Conservation (phyloP, 2,797 vertebrate species). For the Tympanoctomys barrerae region DNA sequence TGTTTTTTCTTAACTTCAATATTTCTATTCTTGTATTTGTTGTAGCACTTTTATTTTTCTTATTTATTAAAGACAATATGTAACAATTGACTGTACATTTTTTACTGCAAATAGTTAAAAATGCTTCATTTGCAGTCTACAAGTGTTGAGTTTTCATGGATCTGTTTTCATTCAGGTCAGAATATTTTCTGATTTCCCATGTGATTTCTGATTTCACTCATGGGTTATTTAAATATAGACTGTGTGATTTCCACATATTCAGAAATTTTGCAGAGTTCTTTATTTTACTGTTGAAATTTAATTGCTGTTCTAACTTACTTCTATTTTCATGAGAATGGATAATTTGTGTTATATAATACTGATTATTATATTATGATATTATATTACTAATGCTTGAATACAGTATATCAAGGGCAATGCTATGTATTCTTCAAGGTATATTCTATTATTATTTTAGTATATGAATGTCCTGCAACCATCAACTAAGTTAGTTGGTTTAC, state of each 20-base stretch:
- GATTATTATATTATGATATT: too few species aligned
- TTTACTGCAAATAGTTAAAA: not conserved
- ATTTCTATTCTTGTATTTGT: not conserved
- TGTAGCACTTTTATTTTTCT: not conserved
- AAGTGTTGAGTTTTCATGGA: not conserved
- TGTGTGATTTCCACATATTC: constrained; percentile 1
- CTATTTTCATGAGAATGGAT: not conserved
- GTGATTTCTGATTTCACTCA: not conserved
- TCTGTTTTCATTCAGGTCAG: not conserved
- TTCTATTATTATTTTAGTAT: not conserved
- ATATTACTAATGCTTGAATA: not conserved
- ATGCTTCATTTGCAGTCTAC: not conserved
- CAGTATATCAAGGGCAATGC: not conserved
- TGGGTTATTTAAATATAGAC: not conserved
- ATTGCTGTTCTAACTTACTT: not conserved
- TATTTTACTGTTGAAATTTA: not conserved
- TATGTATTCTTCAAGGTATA: not conserved
- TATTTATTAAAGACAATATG: not conserved
- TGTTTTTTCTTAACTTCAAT: not conserved
- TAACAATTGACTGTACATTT: not conserved
- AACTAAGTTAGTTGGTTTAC: not conserved
- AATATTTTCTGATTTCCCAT: not conserved
- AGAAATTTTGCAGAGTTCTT: not conserved
- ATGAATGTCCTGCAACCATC: not conserved
- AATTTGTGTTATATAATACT: not conserved